Base-by-base conservation (phyloP, 2,113 vertebrate species). In the Donacobius atricapilla region DNA sequence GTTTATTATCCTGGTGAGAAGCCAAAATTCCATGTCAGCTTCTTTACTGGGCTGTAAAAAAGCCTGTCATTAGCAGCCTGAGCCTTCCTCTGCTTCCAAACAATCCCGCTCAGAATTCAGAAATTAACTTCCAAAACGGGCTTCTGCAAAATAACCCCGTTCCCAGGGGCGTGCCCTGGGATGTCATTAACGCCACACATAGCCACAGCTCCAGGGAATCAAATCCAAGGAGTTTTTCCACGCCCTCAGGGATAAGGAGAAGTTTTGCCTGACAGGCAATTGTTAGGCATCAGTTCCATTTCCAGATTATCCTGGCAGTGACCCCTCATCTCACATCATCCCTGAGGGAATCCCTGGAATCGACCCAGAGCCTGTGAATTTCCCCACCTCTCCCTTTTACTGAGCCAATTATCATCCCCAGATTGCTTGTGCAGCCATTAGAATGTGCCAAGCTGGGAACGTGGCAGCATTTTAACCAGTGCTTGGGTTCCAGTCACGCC, bases 311-410 rank as follows among this genome's bases (percentile, higher is more conserved):
- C 63, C 82, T 18, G 28, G 2, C 21, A 33, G 44, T 5, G 15
- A 48, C 44, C 57, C 35, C 73, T 39, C 28, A 15, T 25, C 22
- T 6, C 73, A 16, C 35, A 33, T 2, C 35, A 33, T 8, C 85
- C 86, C 50, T 1, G 0, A 33, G 82, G 86, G 78, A 80, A 47
- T 20, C 15, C 37, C 30, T n/a, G 24, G 3, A 11, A 44, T 13
- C 2, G 0, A 27, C 40, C 66, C 70, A 3, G 3, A 13, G 60
- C 54, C 48, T 1, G 0, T 1, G 57, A 64, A 24, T 47, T 39
- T 15, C 27, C 13, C 31, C 69, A 30, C 31, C 58, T 31, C 37
- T 23, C 1, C 27, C 40, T 45, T 50, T 28, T 8, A 5, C 40
- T 42, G 5, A 4, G 7, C 3, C 17, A 12, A 4, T 73, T 14